Base-by-base conservation (phyloP, 2,888 invertebrate genomes). In the Microdon myrmicae region DNA sequence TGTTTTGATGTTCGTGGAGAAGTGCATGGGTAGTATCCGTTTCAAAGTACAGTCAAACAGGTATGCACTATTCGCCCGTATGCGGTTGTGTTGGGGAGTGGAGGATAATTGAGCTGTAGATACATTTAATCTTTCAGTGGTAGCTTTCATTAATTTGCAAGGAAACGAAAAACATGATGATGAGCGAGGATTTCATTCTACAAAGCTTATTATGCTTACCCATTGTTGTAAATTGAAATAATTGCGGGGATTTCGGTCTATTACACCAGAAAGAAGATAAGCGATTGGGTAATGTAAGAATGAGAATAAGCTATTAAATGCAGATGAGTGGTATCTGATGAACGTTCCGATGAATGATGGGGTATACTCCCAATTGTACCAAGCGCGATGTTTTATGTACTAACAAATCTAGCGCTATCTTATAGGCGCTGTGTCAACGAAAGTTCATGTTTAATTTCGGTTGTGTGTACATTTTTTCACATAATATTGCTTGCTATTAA, bases 51-150 rank as follows among this genome's bases (percentile, higher is more conserved):
- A 64, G 47, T 51, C 58, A 35, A 34, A 58, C 41, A 45, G 45
- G 49, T 51, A 20, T 5, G 31, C 16, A 4, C 12, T 4, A 8
- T 10, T 9, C 10, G 12, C 10, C 9, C 31, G 8, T 3, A 5
- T 6, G 10, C 3, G 14, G 17, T 6, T 17, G 12, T 29, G 29
- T 51, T 32, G 16, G 23, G 28, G 28, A 51, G 49, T 37, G 41
- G 38, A 39, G 35, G 49, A 60, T 67, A 60, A 67, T 67, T 61
- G 67, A 67, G 60, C 67, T 55, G 55, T 45, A 49, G 59, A 56
- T 67, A 56, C 56, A 51, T 58, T 68, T 55, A 55, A 68, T 60
- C 44, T 67, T 67, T 45, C 51, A 67, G 44, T 56, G 56, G 35
- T 43, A 53, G 67, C 66, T 60, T 55, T 68, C 59, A 66, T 68